Evolutionary conservation across 2,888 invertebrate genomes (phyloP).

Genomic region (Gandaritis pyraliata): DNA sequence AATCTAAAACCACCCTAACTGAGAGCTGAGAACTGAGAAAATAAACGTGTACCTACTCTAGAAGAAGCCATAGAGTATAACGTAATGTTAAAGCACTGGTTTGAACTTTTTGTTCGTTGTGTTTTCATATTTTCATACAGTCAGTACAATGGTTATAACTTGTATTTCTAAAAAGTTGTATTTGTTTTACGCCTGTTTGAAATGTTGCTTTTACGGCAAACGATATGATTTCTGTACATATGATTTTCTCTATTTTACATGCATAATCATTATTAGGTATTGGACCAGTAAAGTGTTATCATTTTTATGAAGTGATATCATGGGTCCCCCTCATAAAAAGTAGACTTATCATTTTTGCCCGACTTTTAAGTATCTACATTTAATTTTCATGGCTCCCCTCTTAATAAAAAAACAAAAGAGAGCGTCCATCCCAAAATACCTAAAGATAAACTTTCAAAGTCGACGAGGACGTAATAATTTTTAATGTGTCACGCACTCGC

Average conservation of each 20-base stretch:
- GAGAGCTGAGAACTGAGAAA: constrained; percentile 9
- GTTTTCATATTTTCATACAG: constrained; percentile 16
- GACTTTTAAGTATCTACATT: constrained; percentile 18
- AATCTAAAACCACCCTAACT: neutral
- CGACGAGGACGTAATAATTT: constrained; percentile 49
- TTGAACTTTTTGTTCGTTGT: constrained; percentile 15
- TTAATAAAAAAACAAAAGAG: constrained; percentile 26
- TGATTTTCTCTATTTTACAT: neutral
- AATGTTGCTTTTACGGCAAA: constrained; percentile 5
- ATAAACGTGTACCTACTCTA: constrained; percentile 25
- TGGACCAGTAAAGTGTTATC: neutral
- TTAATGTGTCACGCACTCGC: constrained; percentile 53
- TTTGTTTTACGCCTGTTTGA: neutral
- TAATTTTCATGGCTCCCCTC: constrained; percentile 11
- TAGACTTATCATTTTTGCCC: constrained; percentile 12
- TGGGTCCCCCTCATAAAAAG: constrained; percentile 8
- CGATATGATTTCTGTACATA: neutral
- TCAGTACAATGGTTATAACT: neutral
- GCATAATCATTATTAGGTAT: neutral
- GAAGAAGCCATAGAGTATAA: constrained; percentile 2
- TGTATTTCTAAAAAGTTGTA: constrained; percentile 5
- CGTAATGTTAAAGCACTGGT: constrained; percentile 5
- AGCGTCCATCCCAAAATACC: constrained; percentile 25
- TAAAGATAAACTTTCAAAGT: constrained; percentile 42
- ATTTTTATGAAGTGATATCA: neutral